Percentiles rank a stretch among this genome's conserved stretches.
These are phyloP conservation scores for Corythoichthys intestinalis DNA, from an alignment of 2,113 vertebrate genomes.

Conservation along the genomic window DNA sequence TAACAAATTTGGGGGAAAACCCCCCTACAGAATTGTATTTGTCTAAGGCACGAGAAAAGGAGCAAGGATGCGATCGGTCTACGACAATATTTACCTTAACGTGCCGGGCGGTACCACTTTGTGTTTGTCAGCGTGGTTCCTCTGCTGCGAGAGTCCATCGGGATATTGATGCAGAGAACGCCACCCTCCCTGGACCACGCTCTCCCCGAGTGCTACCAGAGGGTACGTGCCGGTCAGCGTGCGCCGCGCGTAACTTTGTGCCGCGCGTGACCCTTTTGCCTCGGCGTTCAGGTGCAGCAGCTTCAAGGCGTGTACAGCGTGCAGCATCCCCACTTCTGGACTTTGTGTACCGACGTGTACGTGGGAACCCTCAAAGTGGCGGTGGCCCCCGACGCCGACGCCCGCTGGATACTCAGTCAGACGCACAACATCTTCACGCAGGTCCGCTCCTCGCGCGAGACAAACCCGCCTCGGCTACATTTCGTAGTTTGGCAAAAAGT, in stretches of 20 bases:
- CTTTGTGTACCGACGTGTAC: slow-evolving; percentile 92
- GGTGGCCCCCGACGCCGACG: slow-evolving; percentile 90
- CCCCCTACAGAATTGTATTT: too few relatives aligned
- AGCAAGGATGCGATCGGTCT: too few relatives aligned
- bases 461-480: too few relatives aligned
- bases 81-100: too few relatives aligned
- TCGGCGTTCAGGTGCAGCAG: slow-evolving; percentile 85
- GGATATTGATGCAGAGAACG: slow-evolving; percentile 96
- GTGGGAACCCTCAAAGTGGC: slow-evolving; percentile 92
- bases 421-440: slow-evolving; percentile 98
- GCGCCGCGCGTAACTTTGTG: not conserved
- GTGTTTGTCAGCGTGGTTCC: slow-evolving; percentile 84
- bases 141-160: slow-evolving; percentile 88
- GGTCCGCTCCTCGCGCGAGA: slow-evolving; percentile 61
- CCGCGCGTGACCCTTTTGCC: slow-evolving; percentile 14
- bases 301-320: slow-evolving; percentile 94
- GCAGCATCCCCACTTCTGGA: slow-evolving; percentile 98
- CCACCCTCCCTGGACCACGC: slow-evolving; percentile 82
- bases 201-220: slow-evolving; percentile 93
- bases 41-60: too few relatives aligned
- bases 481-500: too few relatives aligned
- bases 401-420: slow-evolving; percentile 95
- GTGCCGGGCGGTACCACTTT: not conserved
- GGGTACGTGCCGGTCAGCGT: slow-evolving; percentile 73
- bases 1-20: too few relatives aligned